Base-by-base conservation (phyloP, 2,888 invertebrate genomes). In the Conistra vaccinii region DNA sequence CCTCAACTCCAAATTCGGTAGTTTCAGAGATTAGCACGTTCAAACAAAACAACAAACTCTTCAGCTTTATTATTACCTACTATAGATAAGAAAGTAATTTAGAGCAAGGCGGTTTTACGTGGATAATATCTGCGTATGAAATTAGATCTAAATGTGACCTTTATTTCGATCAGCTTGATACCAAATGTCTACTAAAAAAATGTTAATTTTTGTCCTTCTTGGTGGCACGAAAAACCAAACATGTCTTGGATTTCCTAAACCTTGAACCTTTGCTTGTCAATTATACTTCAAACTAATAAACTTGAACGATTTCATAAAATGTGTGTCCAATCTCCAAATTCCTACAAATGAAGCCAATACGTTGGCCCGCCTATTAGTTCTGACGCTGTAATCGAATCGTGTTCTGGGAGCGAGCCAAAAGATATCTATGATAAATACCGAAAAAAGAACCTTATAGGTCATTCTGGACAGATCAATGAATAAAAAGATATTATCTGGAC, bases 351-450 rank as follows among this genome's bases (percentile, higher is more conserved):
- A 81, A 76, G 78, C 69, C 87, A 83, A 84, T 83, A 78, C 60
- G 74, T 80, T 80, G 69, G 69, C 26, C 42, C 63, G 67, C 82
- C 85, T 78, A 83, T 85, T 86, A 81, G 78, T 80, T 86, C 68
- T 77, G 74, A 78, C 67, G 80, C 77, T 74, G 81, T 86, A 86
- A 89, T 89, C 86, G 84, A 83, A 88, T 85, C 88, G 87, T 86
- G 88, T 85, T 77, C 81, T 89, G 89, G 89, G 83, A 81, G 60
- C 62, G 48, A 71, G 86, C 89, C 89, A 89, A 86, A 58, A 86
- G 85, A 88, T 89, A 87, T 79, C 77, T 81, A 79, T 88, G 81
- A 87, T 85, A 85, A 82, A 86, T 79, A 83, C 61, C 63, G 60
- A 76, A 87, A 84, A 85, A 79, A 65, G 51, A 60, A 48, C 45